These are phyloP conservation scores for Melanostoma scalare DNA, from an alignment of 2,888 invertebrate genomes.

Conservation along the genomic window DNA sequence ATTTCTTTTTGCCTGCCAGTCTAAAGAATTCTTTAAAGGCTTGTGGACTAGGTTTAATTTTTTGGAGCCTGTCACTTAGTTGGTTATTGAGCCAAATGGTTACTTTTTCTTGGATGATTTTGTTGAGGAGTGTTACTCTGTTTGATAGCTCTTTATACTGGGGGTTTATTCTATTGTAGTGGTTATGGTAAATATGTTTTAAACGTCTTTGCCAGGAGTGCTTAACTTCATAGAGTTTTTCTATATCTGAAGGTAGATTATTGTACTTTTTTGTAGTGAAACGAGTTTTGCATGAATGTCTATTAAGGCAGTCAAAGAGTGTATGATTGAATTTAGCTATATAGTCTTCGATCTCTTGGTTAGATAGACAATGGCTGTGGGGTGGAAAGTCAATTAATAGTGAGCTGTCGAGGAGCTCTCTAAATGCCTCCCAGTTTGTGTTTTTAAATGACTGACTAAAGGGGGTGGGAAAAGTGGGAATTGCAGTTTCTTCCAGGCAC, in stretches of 20 bases:
- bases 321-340: background rate
- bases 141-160: background rate
- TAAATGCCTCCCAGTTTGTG: background rate
- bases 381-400: background rate
- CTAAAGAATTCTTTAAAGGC: constrained; percentile 6
- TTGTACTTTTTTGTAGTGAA: background rate
- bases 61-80: background rate
- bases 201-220: background rate
- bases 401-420: background rate
- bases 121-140: background rate
- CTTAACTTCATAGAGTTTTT: background rate
- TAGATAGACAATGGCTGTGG: background rate
- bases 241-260: background rate
- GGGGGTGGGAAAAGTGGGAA: background rate
- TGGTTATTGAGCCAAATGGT: background rate
- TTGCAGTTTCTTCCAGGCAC: background rate
- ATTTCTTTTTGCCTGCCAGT: background rate
- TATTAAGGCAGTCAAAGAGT: background rate
- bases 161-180: background rate
- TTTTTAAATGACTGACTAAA: background rate
- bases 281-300: background rate
- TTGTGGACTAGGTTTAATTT: constrained; percentile 2
- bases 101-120: constrained; percentile 4
- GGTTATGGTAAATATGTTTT: constrained; percentile 1
- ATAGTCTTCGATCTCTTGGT: background rate